phyloP scores from a whole-genome alignment of 2,888 invertebrate species.

The Daptonema setosum region DNA sequence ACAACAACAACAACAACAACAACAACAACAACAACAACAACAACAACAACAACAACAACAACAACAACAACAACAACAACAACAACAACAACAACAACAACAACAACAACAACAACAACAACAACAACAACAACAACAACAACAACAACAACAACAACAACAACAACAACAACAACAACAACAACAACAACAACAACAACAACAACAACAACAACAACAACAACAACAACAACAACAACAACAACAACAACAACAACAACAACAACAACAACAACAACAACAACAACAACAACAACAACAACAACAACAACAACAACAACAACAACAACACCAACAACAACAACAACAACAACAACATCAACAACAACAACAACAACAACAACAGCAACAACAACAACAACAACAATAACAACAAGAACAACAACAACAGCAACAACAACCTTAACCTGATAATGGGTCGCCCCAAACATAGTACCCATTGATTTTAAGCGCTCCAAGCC shows the following conservation, averaged over 20 bases:
- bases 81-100: neutral
- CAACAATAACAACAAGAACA: too few species aligned
- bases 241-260: neutral
- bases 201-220: neutral
- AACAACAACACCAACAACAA: too few species aligned
- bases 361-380: neutral
- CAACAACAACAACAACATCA: too few species aligned
- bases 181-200: neutral
- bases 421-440: too few species aligned
- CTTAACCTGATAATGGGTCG: too few species aligned
- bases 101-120: neutral
- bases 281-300: neutral
- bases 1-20: neutral
- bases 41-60: neutral
- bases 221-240: neutral
- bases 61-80: neutral
- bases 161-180: neutral
- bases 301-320: too few species aligned
- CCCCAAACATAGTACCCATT: too few species aligned
- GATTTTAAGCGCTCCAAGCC: too few species aligned
- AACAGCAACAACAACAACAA: too few species aligned
- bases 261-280: neutral
- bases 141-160: neutral
- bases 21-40: neutral
- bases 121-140: neutral